Evolutionary conservation across 2,797 vertebrate genomes (phyloP), one percentile per base, ranked within the genome.

Genomic region (Pipistrellus kuhlii): DNA sequence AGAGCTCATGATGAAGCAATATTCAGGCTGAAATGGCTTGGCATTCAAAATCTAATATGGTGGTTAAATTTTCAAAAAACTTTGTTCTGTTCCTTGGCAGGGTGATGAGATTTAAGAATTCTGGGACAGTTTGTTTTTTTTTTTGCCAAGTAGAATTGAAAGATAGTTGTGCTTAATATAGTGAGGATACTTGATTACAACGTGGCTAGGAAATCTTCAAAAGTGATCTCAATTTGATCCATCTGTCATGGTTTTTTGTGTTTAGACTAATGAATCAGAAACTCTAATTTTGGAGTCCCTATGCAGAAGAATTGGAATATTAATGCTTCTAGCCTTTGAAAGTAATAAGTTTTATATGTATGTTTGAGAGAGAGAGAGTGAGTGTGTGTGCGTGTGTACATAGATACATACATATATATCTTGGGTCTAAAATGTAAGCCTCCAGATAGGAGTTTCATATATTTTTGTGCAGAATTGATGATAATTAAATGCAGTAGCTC

Each of bases 401-500:
- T 13, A 51, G 12, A 5, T 41, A 14, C 0, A 12, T 27, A 30
- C 13, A 30, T 10, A 3, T 80, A 8, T 17, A 11, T 91, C 32
- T 68, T 75, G 46, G 7, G 59, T 75, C 57, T 57, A 72, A 57
- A 92, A 73, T 90, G 30, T 72, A 77, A 92, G 84, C 69, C 69
- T 94, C 38, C 78, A 64, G 46, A 85, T 38, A 87, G 66, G 21
- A 21, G 85, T 85, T 94, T 85, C 41, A 41, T 94, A 32, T 75
- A 53, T 64, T 91, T 95, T 91, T 93, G 30, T 91, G 27, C 18
- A 90, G 35, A 95, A 91, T 57, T 91, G 93, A 94, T 46, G 32
- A 32, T 64, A 94, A 92, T 95, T 95, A 90, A 96, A 85, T 64
- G 35, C 25, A 88, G 27, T 85, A 77, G 69, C 85, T 94, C 66